Conservation (phyloP, 2,888 invertebrate species). For the Troides oblongomaculatus region DNA sequence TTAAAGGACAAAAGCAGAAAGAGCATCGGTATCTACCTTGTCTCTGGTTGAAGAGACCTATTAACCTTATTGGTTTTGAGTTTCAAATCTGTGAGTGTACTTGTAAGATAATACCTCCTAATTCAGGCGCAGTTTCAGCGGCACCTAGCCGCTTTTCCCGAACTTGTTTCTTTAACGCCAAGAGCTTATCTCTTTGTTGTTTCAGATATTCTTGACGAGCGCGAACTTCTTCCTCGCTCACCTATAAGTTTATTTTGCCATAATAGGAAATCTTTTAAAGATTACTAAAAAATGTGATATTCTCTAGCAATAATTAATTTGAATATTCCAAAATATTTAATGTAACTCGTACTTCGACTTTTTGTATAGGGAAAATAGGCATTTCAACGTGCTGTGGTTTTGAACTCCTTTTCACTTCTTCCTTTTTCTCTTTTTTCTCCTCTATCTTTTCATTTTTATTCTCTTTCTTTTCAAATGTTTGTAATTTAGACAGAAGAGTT, state of each 20-base stretch:
- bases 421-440: constrained; percentile 26
- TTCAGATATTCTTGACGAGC: constrained; percentile 92
- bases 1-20: no score
- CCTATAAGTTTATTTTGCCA: constrained; percentile 41
- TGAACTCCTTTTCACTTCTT: constrained; percentile 12
- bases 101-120: constrained; percentile 46
- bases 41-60: background rate
- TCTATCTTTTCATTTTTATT: constrained; percentile 33
- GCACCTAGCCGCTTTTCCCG: constrained; percentile 88
- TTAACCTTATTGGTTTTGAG: no score
- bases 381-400: constrained; percentile 32
- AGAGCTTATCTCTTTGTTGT: constrained; percentile 93
- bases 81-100: no score
- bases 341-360: constrained; percentile 53
- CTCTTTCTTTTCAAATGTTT: constrained; percentile 63
- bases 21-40: no score
- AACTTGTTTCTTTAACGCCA: constrained; percentile 93
- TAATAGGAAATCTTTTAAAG: background rate
- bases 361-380: constrained; percentile 50
- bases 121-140: constrained; percentile 78
- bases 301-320: background rate
- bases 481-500: constrained; percentile 62
- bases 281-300: background rate
- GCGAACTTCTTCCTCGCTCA: constrained; percentile 82
- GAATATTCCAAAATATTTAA: background rate